phyloP scores from a whole-genome alignment of 2,113 vertebrate species.

The Brachionichthys hirsutus region DNA sequence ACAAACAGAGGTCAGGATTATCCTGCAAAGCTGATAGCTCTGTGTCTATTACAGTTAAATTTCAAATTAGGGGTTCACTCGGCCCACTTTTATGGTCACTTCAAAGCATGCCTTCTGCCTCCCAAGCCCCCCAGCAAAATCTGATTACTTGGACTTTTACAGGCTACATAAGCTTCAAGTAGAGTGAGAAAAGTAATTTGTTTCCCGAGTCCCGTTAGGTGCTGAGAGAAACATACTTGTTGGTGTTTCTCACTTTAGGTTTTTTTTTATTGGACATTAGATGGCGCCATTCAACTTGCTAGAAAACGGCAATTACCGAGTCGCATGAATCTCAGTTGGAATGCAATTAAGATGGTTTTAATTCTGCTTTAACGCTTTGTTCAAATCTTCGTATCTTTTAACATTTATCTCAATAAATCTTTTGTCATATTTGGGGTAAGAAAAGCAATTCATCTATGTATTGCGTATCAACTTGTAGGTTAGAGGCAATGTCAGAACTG shows the following conservation, averaged over 20 bases:
- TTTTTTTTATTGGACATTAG: conserved; percentile 60
- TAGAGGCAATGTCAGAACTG: conserved; percentile 5
- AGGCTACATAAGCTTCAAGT: conserved; percentile 34
- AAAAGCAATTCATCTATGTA: not conserved
- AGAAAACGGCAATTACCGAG: conserved; percentile 31
- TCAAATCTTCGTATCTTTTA: conserved; percentile 34
- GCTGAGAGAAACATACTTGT: conserved; percentile 15
- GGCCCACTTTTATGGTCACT: conserved; percentile 65
- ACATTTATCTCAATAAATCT: conserved; percentile 28
- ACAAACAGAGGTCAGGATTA: conserved; percentile 71
- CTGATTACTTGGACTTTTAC: conserved; percentile 47
- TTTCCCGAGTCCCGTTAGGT: conserved; percentile 30
- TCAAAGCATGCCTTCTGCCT: conserved; percentile 52
- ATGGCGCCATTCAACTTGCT: conserved; percentile 76
- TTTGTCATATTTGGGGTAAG: conserved; percentile 15
- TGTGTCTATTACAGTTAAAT: conserved; percentile 69
- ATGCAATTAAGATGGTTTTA: conserved; percentile 40
- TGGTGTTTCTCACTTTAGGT: conserved; percentile 23
- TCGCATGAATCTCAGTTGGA: conserved; percentile 52
- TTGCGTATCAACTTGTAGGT: conserved; percentile 6
- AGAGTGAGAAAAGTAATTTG: conserved; percentile 28
- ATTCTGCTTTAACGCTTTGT: conserved; percentile 40
- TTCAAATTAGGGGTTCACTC: conserved; percentile 68
- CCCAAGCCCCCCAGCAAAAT: conserved; percentile 43
- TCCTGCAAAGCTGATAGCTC: conserved; percentile 60